Percentiles rank a stretch among this genome's conserved stretches.
phyloP scores from a whole-genome alignment of 2,888 invertebrate species.

The Latheticus oryzae region DNA sequence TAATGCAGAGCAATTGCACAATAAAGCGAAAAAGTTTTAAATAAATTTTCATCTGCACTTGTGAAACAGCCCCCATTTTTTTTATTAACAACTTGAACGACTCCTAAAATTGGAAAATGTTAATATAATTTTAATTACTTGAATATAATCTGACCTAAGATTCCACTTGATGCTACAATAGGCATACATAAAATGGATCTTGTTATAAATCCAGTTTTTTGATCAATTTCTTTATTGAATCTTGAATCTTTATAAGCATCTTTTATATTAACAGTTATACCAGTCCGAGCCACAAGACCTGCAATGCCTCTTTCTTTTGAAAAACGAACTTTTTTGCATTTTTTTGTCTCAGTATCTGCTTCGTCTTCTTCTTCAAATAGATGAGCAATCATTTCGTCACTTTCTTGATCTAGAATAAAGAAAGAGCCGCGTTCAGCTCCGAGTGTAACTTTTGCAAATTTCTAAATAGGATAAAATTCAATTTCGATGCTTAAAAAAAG shows the following conservation, averaged over 20 bases:
- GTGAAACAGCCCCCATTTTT: constrained; percentile 64
- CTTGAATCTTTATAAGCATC: constrained; percentile 70
- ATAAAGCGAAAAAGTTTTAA: constrained; percentile 68
- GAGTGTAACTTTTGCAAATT: constrained; percentile 70
- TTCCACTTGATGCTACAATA: constrained; percentile 65
- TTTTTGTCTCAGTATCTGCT: constrained; percentile 62
- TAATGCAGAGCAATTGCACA: constrained; percentile 70
- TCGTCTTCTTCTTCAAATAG: constrained; percentile 75
- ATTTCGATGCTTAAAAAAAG: not conserved
- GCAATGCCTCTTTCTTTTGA: constrained; percentile 68
- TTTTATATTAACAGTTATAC: constrained; percentile 66
- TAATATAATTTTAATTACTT: no score
- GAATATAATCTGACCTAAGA: constrained; percentile 52
- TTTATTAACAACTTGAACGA: constrained; percentile 70
- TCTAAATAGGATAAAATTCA: constrained; percentile 59
- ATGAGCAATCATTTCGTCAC: constrained; percentile 67
- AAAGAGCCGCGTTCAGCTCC: constrained; percentile 71
- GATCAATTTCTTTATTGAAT: constrained; percentile 69
- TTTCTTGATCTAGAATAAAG: constrained; percentile 69
- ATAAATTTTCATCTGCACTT: constrained; percentile 67
- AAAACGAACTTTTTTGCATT: constrained; percentile 68
- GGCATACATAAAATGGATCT: constrained; percentile 71
- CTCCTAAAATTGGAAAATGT: constrained; percentile 65
- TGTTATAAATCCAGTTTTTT: constrained; percentile 69
- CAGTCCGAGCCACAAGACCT: constrained; percentile 68